Evolutionary conservation across 2,113 vertebrate genomes (phyloP).

Genomic region (Chloroceryle aenea): DNA sequence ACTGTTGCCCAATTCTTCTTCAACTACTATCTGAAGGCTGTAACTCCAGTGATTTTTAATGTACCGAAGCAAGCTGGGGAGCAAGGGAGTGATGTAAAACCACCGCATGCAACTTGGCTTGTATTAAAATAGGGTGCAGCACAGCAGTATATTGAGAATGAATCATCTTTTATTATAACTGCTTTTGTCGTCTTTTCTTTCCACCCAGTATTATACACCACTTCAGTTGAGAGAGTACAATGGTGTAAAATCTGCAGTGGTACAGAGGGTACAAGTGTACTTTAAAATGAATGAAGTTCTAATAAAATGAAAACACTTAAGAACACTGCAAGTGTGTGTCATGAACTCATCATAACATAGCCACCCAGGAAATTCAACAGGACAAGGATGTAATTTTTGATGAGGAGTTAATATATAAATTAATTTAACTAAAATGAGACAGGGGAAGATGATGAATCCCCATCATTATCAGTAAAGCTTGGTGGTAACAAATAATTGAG

Average conservation of each 20-base stretch:
- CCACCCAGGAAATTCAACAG: not conserved
- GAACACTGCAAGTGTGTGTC: not conserved
- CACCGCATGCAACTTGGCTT: not conserved
- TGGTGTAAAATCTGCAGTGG: not conserved
- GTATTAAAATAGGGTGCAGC: not conserved
- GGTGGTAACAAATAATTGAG: not conserved
- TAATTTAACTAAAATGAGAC: not conserved
- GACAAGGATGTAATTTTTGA: not conserved
- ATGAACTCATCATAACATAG: not conserved
- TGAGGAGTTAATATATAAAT: not conserved
- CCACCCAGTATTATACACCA: not conserved
- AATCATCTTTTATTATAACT: not conserved
- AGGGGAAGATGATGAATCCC: not conserved
- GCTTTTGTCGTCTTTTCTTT: not conserved
- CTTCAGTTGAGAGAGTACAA: not conserved
- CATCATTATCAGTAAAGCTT: not conserved
- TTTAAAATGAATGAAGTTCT: not conserved
- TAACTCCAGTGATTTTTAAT: not conserved
- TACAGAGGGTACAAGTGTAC: not conserved
- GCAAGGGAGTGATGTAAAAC: not conserved
- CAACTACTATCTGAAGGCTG: not conserved
- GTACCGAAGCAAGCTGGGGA: not conserved
- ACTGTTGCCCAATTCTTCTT: not conserved
- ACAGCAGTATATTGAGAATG: accelerated
- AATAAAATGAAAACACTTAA: not conserved